Evolutionary conservation across 2,888 invertebrate genomes (phyloP).

Genomic region (Melipona beecheii): DNA sequence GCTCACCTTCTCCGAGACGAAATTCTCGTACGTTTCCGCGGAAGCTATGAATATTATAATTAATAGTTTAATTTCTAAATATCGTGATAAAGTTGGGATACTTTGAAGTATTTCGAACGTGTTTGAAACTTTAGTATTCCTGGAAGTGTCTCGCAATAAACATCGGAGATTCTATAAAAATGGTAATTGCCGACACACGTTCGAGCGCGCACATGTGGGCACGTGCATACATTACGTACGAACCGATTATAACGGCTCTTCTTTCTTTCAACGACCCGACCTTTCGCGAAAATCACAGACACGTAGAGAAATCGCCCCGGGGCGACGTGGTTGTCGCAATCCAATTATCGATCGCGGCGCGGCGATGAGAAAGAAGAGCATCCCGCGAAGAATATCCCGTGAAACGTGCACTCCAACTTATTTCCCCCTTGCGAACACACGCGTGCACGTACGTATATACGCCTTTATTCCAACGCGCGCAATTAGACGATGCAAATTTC

Average conservation of each 20-base stretch:
- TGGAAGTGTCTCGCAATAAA: too few relatives aligned
- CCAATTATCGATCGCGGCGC: not conserved
- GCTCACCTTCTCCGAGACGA: too few relatives aligned
- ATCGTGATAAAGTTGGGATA: too few relatives aligned
- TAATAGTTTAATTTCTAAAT: too few relatives aligned
- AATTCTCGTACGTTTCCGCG: too few relatives aligned
- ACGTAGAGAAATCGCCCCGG: not conserved
- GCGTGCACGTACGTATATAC: too few relatives aligned
- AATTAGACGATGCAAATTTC: conserved; percentile 24
- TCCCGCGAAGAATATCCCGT: not conserved
- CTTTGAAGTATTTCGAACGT: too few relatives aligned
- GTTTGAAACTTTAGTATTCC: too few relatives aligned
- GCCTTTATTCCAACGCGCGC: not conserved
- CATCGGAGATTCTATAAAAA: too few relatives aligned
- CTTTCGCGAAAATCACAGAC: not conserved
- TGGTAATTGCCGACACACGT: too few relatives aligned
- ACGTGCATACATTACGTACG: not conserved
- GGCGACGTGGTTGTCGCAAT: not conserved
- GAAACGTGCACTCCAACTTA: not conserved
- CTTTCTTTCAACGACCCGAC: not conserved
- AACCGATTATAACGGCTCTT: not conserved
- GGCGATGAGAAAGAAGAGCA: not conserved
- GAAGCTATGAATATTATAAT: too few relatives aligned
- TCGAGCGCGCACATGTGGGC: too few relatives aligned
- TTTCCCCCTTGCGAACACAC: not conserved